These are phyloP conservation scores for Penaeus japonicus DNA, from an alignment of 1,140 invertebrate species.

Conservation along the genomic window DNA sequence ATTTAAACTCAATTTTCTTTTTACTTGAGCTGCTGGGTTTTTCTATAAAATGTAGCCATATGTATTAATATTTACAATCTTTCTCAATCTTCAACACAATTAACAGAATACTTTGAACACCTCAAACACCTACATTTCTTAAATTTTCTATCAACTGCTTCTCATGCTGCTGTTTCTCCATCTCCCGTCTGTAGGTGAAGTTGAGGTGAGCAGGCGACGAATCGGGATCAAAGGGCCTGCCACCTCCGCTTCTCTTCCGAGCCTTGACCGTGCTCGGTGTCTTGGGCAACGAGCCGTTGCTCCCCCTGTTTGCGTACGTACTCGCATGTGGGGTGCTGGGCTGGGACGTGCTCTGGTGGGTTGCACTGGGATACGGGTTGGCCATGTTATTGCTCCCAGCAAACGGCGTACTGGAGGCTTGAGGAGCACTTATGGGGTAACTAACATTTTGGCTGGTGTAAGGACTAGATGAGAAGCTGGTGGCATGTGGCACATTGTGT, in stretches of 20 bases:
- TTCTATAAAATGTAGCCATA: too few relatives aligned
- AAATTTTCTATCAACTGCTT: conserved; percentile 84
- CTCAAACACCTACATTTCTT: conserved; percentile 73
- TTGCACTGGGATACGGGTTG: not conserved
- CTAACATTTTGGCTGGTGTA: conserved; percentile 30
- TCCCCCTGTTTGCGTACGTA: not conserved
- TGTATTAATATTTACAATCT: too few relatives aligned
- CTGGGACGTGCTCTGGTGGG: not conserved
- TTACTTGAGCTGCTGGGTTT: too few relatives aligned
- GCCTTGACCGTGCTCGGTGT: conserved; percentile 30
- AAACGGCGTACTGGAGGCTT: not conserved
- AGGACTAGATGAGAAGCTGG: conserved; percentile 41
- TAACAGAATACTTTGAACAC: too few relatives aligned
- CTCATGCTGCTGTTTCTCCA: conserved; percentile 87
- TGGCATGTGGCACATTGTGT: conserved; percentile 18
- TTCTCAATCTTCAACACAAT: not conserved
- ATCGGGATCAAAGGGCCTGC: conserved; percentile 73
- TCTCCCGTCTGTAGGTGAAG: conserved; percentile 90
- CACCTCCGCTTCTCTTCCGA: conserved; percentile 49
- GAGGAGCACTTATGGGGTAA: not conserved
- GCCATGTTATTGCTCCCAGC: not conserved
- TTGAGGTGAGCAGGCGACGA: conserved; percentile 78
- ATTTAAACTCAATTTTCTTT: too few relatives aligned
- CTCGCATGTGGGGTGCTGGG: not conserved
- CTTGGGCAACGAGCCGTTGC: conserved; percentile 16